A percentile compares a stretch with the other conserved stretches of the same genome.
These are phyloP conservation scores for Cairina moschata DNA, from an alignment of 2,113 vertebrate species.

Conservation along the genomic window DNA sequence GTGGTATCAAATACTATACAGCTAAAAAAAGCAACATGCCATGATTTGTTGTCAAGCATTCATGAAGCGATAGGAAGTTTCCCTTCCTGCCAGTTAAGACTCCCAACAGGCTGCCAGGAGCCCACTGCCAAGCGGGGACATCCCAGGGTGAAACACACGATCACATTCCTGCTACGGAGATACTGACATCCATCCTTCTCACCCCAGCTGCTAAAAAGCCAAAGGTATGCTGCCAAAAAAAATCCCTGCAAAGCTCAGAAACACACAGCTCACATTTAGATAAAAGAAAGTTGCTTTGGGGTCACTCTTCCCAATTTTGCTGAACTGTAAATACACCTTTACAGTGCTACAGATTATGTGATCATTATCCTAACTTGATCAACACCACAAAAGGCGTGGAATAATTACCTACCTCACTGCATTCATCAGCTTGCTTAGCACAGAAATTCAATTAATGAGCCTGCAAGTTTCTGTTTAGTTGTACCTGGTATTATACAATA, in stretches of 20 bases:
- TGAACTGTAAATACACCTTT: neutral
- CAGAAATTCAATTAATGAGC: neutral
- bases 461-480: neutral
- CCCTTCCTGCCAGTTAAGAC: neutral
- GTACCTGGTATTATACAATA: neutral
- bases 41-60: neutral
- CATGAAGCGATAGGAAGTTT: conserved; percentile 7
- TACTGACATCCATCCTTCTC: neutral
- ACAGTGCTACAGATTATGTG: neutral
- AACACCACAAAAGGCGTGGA: neutral
- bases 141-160: neutral
- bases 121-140: neutral
- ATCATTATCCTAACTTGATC: neutral
- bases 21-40: neutral
- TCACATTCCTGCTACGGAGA: neutral
- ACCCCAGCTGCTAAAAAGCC: neutral
- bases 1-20: neutral
- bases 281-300: neutral
- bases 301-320: neutral
- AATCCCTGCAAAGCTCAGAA: neutral
- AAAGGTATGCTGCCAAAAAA: neutral
- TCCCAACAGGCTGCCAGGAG: neutral
- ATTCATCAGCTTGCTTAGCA: neutral
- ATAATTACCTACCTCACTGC: neutral
- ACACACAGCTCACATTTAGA: neutral